Percentiles rank a stretch among this genome's conserved stretches.
These are phyloP conservation scores for Boloria euphrosyne DNA, from an alignment of 2,888 invertebrate species.

Conservation along the genomic window DNA sequence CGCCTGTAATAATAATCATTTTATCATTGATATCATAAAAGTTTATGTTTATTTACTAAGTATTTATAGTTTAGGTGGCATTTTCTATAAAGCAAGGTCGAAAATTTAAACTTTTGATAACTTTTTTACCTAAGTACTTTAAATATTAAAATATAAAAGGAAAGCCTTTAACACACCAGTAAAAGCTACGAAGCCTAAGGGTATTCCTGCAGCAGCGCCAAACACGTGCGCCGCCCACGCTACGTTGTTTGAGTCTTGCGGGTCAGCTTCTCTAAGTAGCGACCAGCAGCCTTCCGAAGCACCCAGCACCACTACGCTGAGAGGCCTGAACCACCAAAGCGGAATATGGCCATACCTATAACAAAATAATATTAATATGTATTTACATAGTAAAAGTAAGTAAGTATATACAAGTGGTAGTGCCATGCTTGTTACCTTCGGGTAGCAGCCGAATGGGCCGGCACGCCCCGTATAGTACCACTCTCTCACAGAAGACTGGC, in stretches of 20 bases:
- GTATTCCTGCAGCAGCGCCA: conserved; percentile 85
- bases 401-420: too few relatives aligned
- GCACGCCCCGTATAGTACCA: too few relatives aligned
- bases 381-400: too few relatives aligned
- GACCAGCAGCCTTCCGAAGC: conserved; percentile 83
- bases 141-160: too few relatives aligned
- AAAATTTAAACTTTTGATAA: too few relatives aligned
- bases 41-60: neutral
- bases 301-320: conserved; percentile 84
- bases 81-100: too few relatives aligned
- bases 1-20: conserved; percentile 55
- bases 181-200: conserved; percentile 84
- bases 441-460: too few relatives aligned
- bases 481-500: too few relatives aligned
- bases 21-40: conserved; percentile 12
- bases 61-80: too few relatives aligned
- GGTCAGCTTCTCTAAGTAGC: conserved; percentile 44
- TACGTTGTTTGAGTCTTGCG: conserved; percentile 57
- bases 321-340: conserved; percentile 79
- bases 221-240: conserved; percentile 88
- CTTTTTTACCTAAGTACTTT: too few relatives aligned
- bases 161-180: conserved; percentile 51
- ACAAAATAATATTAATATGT: conserved; percentile 1
- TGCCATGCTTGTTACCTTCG: too few relatives aligned
- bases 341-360: conserved; percentile 70